phyloP scores from a whole-genome alignment of 2,113 vertebrate genomes.

The Poicephalus meyeri region DNA sequence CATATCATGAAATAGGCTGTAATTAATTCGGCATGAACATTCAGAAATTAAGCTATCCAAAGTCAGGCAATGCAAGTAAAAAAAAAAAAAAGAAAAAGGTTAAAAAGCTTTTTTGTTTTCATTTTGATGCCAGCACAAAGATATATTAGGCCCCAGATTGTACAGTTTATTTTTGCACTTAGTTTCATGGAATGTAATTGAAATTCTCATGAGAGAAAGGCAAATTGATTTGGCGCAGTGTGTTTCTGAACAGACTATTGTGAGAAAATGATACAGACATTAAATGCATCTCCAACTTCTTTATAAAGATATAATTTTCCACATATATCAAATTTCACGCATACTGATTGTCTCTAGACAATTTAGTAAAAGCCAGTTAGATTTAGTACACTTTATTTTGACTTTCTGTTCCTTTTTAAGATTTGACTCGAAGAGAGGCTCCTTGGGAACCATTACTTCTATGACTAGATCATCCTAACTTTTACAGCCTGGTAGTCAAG shows the following conservation, averaged over 20 bases:
- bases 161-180: conserved; percentile 57
- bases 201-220: conserved; percentile 43
- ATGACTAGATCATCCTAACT: background rate
- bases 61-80: background rate
- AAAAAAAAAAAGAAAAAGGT: background rate
- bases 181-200: conserved; percentile 49
- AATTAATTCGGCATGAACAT: conserved; percentile 38
- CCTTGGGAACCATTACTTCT: background rate
- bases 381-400: background rate
- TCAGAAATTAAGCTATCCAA: conserved; percentile 3
- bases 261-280: conserved; percentile 44
- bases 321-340: conserved; percentile 11
- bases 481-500: background rate
- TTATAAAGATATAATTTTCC: conserved; percentile 17
- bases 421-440: background rate
- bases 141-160: conserved; percentile 11
- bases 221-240: conserved; percentile 48
- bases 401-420: conserved; percentile 16
- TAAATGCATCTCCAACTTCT: conserved; percentile 17
- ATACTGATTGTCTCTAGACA: background rate
- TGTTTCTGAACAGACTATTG: conserved; percentile 22
- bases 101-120: conserved; percentile 57
- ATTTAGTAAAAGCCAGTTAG: conserved; percentile 4
- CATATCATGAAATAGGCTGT: background rate
- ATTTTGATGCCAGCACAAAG: conserved; percentile 17